Evolutionary conservation across 2,113 vertebrate genomes (phyloP).

Genomic region (Delphinapterus leucas): DNA sequence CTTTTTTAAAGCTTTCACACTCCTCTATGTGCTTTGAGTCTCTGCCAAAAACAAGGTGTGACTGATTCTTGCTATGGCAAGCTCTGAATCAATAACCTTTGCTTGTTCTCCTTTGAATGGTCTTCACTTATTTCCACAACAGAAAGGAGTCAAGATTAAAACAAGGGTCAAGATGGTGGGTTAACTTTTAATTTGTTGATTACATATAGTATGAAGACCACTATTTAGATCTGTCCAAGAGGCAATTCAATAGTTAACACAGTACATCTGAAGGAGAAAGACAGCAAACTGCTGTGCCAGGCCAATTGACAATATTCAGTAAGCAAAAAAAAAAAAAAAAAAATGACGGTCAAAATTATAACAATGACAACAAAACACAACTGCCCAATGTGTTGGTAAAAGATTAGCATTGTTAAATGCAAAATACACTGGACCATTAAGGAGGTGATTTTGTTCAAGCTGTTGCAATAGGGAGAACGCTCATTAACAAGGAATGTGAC

Average conservation of each 20-base stretch:
- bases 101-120: background rate
- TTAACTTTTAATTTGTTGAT: background rate
- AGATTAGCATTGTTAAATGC: background rate
- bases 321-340: background rate
- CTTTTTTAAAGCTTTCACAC: fast-evolving
- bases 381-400: background rate
- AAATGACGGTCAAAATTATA: background rate
- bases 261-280: background rate
- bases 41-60: background rate
- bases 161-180: background rate
- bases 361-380: background rate
- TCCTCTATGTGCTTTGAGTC: background rate
- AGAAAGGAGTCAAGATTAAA: background rate
- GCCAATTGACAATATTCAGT: background rate
- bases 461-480: background rate
- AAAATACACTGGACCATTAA: background rate
- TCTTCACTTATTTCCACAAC: background rate
- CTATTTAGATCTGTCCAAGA: background rate
- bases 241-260: background rate
- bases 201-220: background rate
- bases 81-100: background rate
- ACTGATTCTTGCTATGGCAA: background rate
- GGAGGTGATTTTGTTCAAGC: background rate
- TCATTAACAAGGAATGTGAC: background rate
- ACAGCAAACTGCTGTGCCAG: background rate